Percentiles rank a stretch among this genome's conserved stretches.
These are phyloP conservation scores for Acanthiza pusilla DNA, from an alignment of 2,797 vertebrate genomes.

Conservation along the genomic window DNA sequence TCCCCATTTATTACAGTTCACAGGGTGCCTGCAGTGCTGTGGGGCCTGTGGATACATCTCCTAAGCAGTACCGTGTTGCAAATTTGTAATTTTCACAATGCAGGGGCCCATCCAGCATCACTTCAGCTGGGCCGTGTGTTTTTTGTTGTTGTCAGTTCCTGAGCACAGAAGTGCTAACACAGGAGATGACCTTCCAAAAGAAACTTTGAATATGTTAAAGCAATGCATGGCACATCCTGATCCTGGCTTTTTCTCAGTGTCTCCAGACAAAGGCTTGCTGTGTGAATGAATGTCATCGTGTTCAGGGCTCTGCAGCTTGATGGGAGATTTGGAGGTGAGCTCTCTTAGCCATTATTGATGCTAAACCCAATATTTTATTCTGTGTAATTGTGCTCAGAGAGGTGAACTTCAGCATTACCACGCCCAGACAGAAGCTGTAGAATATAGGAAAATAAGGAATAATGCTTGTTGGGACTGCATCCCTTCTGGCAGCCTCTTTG, in stretches of 20 bases:
- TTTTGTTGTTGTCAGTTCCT: neutral
- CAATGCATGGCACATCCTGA: rapidly evolving
- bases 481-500: neutral
- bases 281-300: rapidly evolving
- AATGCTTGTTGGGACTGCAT: neutral
- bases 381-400: neutral
- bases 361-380: neutral
- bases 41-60: neutral
- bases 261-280: neutral
- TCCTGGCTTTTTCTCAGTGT: neutral
- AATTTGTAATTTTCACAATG: neutral
- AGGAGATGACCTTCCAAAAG: neutral
- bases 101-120: neutral
- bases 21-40: neutral
- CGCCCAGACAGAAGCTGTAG: neutral
- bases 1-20: neutral
- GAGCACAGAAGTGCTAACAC: neutral
- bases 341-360: neutral
- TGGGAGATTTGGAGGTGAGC: neutral
- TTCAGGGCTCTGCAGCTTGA: neutral
- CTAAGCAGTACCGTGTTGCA: neutral
- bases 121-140: neutral
- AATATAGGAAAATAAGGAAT: neutral
- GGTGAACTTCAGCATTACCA: neutral
- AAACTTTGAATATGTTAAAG: neutral